These are phyloP conservation scores for Mantis religiosa DNA, from an alignment of 2,888 invertebrate genomes.

Conservation along the genomic window DNA sequence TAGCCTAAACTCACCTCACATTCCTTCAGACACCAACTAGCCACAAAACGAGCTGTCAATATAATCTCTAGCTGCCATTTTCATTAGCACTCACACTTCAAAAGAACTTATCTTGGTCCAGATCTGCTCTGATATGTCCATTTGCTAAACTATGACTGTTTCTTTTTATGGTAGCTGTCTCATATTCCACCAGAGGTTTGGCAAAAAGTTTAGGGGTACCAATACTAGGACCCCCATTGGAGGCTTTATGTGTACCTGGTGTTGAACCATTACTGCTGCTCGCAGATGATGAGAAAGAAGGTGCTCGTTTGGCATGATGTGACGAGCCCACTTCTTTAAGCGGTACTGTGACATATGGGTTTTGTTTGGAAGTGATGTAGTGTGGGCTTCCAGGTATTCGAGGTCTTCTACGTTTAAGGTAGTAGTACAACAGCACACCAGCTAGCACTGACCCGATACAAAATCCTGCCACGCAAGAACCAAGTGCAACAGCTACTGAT, in stretches of 20 bases:
- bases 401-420: constrained; percentile 48
- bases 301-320: constrained; percentile 55
- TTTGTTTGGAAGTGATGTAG: constrained; percentile 73
- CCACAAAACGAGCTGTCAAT: neutral
- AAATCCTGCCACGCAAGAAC: constrained; percentile 48
- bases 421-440: constrained; percentile 47
- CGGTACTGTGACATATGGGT: constrained; percentile 79
- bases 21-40: neutral
- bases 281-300: constrained; percentile 53
- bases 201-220: constrained; percentile 63
- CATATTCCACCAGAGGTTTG: constrained; percentile 69
- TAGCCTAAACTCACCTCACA: neutral
- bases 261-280: constrained; percentile 42
- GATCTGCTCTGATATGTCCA: constrained; percentile 56
- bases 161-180: constrained; percentile 69
- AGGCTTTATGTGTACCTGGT: constrained; percentile 37
- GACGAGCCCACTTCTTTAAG: constrained; percentile 64
- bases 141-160: constrained; percentile 68
- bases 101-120: constrained; percentile 65
- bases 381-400: constrained; percentile 73
- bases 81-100: constrained; percentile 38
- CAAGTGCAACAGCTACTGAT: constrained; percentile 50
- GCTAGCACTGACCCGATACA: constrained; percentile 44
- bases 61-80: neutral
- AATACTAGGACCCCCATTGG: constrained; percentile 46